These are phyloP conservation scores for Gobio occitaniae DNA, from an alignment of 2,797 vertebrate genomes.

Conservation along the genomic window DNA sequence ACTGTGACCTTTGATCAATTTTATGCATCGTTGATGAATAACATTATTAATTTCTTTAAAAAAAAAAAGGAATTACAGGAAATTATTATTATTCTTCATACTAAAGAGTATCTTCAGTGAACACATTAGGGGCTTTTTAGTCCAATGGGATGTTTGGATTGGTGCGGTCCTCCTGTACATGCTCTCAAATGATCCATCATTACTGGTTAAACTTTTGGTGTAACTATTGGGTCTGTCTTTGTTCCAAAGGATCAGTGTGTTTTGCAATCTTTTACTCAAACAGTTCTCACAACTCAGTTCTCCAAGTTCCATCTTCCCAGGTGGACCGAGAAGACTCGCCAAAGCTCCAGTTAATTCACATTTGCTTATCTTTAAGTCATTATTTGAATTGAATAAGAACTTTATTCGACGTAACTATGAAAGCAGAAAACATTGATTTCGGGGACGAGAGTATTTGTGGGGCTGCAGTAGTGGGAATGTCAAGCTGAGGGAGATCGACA, in stretches of 20 bases:
- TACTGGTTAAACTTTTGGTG: constrained; percentile 9
- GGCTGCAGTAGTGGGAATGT: constrained; percentile 42
- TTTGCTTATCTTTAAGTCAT: background rate
- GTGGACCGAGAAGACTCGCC: background rate
- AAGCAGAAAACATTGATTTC: constrained; percentile 42
- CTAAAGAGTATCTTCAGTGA: background rate
- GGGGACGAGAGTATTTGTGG: constrained; percentile 39
- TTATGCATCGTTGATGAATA: background rate
- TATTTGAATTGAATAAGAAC: constrained; percentile 8
- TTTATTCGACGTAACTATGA: constrained; percentile 35
- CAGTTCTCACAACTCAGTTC: constrained; percentile 17
- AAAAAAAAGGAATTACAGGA: background rate
- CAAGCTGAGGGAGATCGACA: constrained; percentile 56
- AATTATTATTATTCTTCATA: background rate
- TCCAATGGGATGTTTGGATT: background rate
- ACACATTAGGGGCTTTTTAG: background rate
- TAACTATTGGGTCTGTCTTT: constrained; percentile 25
- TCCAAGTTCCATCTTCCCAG: background rate
- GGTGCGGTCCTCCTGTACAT: constrained; percentile 15
- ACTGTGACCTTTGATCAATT: background rate
- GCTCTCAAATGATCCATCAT: constrained; percentile 7
- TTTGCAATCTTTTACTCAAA: background rate
- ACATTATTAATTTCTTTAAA: background rate
- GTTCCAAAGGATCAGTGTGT: constrained; percentile 7
- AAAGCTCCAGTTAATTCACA: constrained; percentile 11